Percentiles rank a stretch among this genome's conserved stretches.
These are phyloP conservation scores for Caenorhabditis angaria DNA, from an alignment of 2,888 invertebrate species.

Conservation along the genomic window DNA sequence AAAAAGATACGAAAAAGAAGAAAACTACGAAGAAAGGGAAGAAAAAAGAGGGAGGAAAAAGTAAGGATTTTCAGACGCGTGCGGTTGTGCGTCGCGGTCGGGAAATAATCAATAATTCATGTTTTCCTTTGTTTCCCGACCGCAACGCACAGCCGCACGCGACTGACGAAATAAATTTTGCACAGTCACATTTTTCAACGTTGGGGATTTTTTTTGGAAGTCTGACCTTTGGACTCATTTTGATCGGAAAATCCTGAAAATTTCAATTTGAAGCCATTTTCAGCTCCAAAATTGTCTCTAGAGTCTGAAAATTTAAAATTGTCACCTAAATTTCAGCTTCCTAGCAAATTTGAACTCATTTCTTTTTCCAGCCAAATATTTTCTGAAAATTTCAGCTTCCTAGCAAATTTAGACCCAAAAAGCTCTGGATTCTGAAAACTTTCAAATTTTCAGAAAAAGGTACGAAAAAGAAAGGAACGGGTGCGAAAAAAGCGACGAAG, in stretches of 20 bases:
- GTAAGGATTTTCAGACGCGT: background rate
- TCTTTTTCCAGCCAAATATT: no score
- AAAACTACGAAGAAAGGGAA: constrained; percentile 10
- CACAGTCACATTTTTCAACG: no score
- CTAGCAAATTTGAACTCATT: no score
- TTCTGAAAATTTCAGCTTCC: no score
- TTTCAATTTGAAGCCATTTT: background rate
- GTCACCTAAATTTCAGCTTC: background rate
- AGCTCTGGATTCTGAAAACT: no score
- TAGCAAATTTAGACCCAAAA: no score
- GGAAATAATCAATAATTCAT: no score
- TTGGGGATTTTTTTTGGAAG: background rate
- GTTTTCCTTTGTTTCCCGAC: no score
- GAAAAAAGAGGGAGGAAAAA: constrained; percentile 12
- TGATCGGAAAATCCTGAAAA: background rate
- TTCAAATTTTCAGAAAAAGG: background rate
- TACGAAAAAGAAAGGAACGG: background rate
- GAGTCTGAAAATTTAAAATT: no score
- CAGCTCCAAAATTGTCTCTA: no score
- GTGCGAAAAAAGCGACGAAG: constrained; percentile 12
- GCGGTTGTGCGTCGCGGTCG: background rate
- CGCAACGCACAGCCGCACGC: no score
- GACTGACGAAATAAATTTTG: no score
- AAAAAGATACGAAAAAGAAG: constrained; percentile 5
- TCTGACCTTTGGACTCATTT: background rate